Base-by-base conservation (phyloP, 2,797 vertebrate genomes). In the Falco rusticolus region DNA sequence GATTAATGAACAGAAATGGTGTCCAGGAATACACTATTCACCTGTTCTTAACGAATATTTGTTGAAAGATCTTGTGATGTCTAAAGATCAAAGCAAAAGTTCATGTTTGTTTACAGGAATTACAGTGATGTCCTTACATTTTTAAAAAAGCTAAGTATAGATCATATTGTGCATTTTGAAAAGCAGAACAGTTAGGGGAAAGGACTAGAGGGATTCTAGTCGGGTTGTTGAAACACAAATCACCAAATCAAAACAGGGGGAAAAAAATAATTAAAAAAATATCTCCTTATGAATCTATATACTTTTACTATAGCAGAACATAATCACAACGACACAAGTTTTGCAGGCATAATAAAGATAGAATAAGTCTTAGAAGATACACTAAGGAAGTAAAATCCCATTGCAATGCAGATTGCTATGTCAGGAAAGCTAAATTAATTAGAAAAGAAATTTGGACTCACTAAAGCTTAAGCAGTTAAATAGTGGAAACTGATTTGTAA, bases 361-460 rank as follows among this genome's bases (percentile, higher is more conserved):
- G 39, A 89, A 48, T 79, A 84, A 94, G 41, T 70, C 63, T 93
- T 95, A 59, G 72, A 97, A 97, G 91, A 93, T 84, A 94, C 88
- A 96, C 72, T 96, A 90, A 91, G 84, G 84, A 90, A 90, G 22
- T 65, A 87, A 96, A 96, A 96, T 95, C 47, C 82, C 45, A 94
- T 96, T 97, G 88, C 33, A 89, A 63, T 87, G 64, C 34, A 97
- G 78, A 94, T 92, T 94, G 92, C 45, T 16, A 61, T 71, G 66
- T 78, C 65, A 95, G n/a, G 50, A 86, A 12, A 31, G 9, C 8
- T 92, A 70, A 95, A 94, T 95, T 94, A 92, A 91, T 97, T 95
- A 87, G 66, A 92, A 65, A 81, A 81, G 4, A 84, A 82, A 28
- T 74, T 96, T 65, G 37, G 45, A 93, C 24, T 94, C 92, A 24